phyloP scores from a whole-genome alignment of 2,888 invertebrate species.

The Bombylius major region DNA sequence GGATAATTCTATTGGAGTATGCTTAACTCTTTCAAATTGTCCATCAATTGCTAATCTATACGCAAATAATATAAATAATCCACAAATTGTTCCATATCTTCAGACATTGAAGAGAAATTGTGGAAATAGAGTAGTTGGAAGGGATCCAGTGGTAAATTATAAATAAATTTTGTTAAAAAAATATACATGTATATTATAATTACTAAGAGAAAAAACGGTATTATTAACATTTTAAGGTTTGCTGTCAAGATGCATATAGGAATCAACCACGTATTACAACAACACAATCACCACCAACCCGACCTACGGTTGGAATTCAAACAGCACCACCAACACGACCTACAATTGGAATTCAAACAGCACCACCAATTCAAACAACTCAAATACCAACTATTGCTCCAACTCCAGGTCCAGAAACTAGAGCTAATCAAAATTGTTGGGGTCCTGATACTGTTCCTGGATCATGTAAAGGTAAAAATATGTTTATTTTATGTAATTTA shows the following conservation, averaged over 20 bases:
- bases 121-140: slow-evolving; percentile 24
- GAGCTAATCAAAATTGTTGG: slow-evolving; percentile 20
- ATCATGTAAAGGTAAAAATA: slow-evolving; percentile 11
- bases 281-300: background rate
- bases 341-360: background rate
- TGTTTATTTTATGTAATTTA: background rate
- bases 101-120: slow-evolving; percentile 26
- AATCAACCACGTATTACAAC: background rate
- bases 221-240: slow-evolving; percentile 9
- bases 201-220: no score
- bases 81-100: slow-evolving; percentile 25
- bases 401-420: slow-evolving; percentile 17
- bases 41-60: slow-evolving; percentile 27
- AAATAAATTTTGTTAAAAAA: no score
- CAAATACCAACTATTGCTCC: slow-evolving; percentile 17
- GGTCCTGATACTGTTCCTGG: slow-evolving; percentile 15
- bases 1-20: slow-evolving; percentile 28
- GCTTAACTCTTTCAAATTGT: slow-evolving; percentile 26
- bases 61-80: slow-evolving; percentile 17
- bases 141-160: slow-evolving; percentile 29
- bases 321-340: slow-evolving; percentile 3
- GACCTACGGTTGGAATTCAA: background rate
- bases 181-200: no score
- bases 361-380: slow-evolving; percentile 11
- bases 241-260: slow-evolving; percentile 8